phyloP scores from a whole-genome alignment of 2,113 vertebrate genomes.

The Narcine bancroftii region DNA sequence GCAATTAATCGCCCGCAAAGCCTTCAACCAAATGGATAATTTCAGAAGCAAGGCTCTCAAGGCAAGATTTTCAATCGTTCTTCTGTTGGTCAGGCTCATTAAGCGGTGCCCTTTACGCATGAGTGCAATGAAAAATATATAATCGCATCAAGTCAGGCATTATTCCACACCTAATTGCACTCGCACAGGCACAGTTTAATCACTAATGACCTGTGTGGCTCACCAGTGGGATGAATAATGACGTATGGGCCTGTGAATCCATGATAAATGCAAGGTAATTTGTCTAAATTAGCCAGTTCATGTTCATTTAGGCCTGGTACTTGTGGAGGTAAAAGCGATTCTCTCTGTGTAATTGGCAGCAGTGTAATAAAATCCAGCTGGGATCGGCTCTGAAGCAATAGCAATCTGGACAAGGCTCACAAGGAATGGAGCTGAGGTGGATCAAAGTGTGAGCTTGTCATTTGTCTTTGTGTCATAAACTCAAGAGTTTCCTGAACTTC shows the following conservation, averaged over 20 bases:
- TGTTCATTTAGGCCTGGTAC: neutral
- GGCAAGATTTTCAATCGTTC: constrained; percentile 11
- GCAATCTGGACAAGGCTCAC: neutral
- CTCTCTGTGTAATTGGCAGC: constrained; percentile 20
- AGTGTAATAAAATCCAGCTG: constrained; percentile 1
- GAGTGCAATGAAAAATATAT: constrained; percentile 23
- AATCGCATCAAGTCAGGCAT: constrained; percentile 14
- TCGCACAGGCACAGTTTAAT: constrained; percentile 1
- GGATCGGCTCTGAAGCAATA: neutral
- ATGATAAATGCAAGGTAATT: constrained; percentile 16
- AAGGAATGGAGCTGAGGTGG: neutral
- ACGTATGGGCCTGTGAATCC: neutral
- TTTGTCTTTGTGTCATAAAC: neutral
- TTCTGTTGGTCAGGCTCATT: constrained; percentile 7
- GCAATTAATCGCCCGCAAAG: neutral
- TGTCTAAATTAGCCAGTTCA: constrained; percentile 22
- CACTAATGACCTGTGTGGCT: constrained; percentile 8
- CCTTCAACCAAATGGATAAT: constrained; percentile 14
- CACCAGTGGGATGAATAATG: neutral
- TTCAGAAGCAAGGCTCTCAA: neutral
- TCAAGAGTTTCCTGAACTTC: too few relatives aligned
- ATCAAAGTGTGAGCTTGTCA: neutral
- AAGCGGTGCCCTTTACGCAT: constrained; percentile 32
- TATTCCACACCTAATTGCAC: constrained; percentile 24
- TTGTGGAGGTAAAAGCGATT: neutral